phyloP scores from a whole-genome alignment of 2,888 invertebrate species.

The Zygothrica quintamaculata region DNA sequence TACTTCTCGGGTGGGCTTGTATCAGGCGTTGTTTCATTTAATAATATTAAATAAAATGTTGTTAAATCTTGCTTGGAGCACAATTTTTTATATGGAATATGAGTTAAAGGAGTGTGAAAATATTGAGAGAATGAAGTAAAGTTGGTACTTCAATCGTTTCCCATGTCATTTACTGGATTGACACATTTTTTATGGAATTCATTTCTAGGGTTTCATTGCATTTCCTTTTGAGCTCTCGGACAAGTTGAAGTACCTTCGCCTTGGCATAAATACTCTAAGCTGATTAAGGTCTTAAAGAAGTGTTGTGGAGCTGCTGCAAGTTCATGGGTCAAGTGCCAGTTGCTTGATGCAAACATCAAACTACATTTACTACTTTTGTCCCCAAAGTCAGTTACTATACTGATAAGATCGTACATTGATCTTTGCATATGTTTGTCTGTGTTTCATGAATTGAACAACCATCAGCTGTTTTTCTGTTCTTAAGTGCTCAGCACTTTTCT shows the following conservation, averaged over 20 bases:
- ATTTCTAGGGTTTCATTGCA: constrained; percentile 52
- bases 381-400: too few relatives aligned
- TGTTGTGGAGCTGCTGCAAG: constrained; percentile 50
- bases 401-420: neutral
- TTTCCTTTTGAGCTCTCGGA: constrained; percentile 15
- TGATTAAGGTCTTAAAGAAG: constrained; percentile 55
- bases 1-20: constrained; percentile 59
- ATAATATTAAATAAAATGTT: constrained; percentile 61
- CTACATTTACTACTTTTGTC: too few relatives aligned
- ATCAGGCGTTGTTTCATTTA: constrained; percentile 62
- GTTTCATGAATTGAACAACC: neutral
- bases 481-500: constrained; percentile 4
- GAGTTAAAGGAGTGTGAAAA: too few relatives aligned
- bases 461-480: constrained; percentile 43
- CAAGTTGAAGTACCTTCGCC: constrained; percentile 51
- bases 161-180: constrained; percentile 13
- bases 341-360: too few relatives aligned
- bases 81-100: constrained; percentile 17
- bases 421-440: neutral
- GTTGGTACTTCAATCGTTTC: constrained; percentile 1
- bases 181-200: constrained; percentile 44
- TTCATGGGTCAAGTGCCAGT: constrained; percentile 64
- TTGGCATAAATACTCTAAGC: constrained; percentile 37
- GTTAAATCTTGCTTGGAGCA: constrained; percentile 35
- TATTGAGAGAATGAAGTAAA: neutral